These are phyloP conservation scores for Siderastrea siderea DNA, from an alignment of 92 coral and sea anemone genomes.

Conservation along the genomic window DNA sequence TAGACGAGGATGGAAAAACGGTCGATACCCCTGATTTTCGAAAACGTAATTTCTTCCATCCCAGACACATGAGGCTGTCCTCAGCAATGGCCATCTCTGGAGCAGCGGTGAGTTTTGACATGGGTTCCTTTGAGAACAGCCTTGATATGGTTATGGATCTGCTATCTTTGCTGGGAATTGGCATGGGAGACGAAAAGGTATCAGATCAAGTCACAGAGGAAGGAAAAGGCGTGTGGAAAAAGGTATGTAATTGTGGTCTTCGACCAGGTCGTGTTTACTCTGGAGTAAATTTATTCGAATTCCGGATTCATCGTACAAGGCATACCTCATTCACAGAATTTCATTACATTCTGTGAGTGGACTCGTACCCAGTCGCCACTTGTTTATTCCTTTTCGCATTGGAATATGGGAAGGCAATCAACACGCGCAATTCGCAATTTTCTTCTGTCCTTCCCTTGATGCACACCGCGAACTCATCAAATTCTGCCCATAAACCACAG, in stretches of 20 bases:
- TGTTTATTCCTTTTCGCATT: no score
- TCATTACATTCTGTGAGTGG: no score
- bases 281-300: no score
- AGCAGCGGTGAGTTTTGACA: constrained; percentile 56
- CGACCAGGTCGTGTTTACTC: neutral
- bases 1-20: neutral
- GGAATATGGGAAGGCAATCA: no score
- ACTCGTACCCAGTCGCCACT: no score
- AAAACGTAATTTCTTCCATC: neutral
- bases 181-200: constrained; percentile 60
- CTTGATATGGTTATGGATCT: constrained; percentile 38
- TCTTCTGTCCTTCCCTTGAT: no score
- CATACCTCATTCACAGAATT: no score
- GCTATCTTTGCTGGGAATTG: constrained; percentile 54
- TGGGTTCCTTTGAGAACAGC: constrained; percentile 52
- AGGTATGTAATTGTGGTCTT: neutral
- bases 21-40: neutral
- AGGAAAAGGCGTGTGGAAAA: neutral
- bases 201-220: constrained; percentile 14
- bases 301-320: no score
- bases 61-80: constrained; percentile 45
- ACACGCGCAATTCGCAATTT: no score
- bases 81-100: constrained; percentile 68
- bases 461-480: no score
- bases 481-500: no score